Percentiles rank a stretch among this genome's conserved stretches.
Conservation (phyloP, 64 coral and sea anemone species). For the Pocillopora damicornis region DNA sequence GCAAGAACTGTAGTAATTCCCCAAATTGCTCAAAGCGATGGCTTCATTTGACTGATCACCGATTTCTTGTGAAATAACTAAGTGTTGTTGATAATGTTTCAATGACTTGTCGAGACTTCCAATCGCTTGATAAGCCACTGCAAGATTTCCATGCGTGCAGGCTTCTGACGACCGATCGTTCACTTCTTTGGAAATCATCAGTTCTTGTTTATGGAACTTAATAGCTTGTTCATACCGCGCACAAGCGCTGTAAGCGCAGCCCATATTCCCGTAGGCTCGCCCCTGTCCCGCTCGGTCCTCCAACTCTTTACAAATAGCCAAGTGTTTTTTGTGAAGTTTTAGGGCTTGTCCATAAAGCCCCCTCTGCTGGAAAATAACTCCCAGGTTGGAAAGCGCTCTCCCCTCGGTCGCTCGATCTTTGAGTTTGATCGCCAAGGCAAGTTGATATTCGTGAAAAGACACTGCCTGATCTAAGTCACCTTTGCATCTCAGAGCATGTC, state of each 20-base stretch:
- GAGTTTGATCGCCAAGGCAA: conserved; percentile 73
- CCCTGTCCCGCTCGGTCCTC: conserved; percentile 94
- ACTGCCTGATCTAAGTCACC: conserved; percentile 68
- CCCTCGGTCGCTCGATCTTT: conserved; percentile 90
- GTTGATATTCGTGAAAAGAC: conserved; percentile 77
- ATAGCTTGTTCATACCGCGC: conserved; percentile 95
- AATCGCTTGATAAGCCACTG: conserved; percentile 93
- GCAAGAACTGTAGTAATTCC: conserved; percentile 96
- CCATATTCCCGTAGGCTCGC: conserved; percentile 97
- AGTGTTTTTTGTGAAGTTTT: conserved; percentile 88
- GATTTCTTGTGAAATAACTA: conserved; percentile 70
- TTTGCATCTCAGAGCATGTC: conserved; percentile 84
- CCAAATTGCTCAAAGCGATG: conserved; percentile 81
- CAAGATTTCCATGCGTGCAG: conserved; percentile 94
- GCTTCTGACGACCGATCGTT: conserved; percentile 85
- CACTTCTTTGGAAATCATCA: conserved; percentile 94
- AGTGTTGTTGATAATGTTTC: conserved; percentile 93
- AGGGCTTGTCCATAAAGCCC: conserved; percentile 75
- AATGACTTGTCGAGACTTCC: conserved; percentile 84
- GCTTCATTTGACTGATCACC: conserved; percentile 79
- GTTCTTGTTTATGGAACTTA: conserved; percentile 98
- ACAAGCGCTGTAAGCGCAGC: conserved; percentile 91
- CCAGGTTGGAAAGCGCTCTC: conserved; percentile 86
- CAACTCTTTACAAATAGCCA: conserved; percentile 89
- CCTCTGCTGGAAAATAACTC: conserved; percentile 95